Evolutionary conservation across 2,888 invertebrate genomes (phyloP).

Genomic region (Cataglyphis altisquamis): DNA sequence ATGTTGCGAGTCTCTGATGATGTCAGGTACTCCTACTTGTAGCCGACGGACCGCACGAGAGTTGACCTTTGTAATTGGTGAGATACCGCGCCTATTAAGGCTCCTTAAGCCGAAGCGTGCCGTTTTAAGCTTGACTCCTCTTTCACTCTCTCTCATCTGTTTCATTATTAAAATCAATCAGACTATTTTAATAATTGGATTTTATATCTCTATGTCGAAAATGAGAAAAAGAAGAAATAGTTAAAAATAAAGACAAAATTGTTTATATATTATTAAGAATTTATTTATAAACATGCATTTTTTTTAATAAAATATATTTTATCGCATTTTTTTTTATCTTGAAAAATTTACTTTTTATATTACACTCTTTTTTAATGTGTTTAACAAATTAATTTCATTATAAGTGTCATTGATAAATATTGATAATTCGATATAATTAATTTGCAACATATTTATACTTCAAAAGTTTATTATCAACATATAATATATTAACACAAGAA

Average conservation of each 20-base stretch:
- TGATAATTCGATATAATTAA: neutral
- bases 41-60: conserved; percentile 11
- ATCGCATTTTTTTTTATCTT: neutral
- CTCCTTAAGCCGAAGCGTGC: conserved; percentile 3
- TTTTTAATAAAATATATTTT: neutral
- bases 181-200: neutral
- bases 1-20: conserved; percentile 25
- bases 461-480: neutral
- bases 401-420: neutral
- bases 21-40: conserved; percentile 29
- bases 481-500: conserved; percentile 4
- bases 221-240: neutral
- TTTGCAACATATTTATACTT: neutral
- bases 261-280: neutral
- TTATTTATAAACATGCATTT: neutral
- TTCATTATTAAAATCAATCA: conserved; percentile 30
- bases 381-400: neutral
- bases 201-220: neutral
- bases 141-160: conserved; percentile 10
- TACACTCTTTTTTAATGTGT: neutral
- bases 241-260: neutral
- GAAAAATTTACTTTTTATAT: neutral
- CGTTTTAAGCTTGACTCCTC: conserved; percentile 13
- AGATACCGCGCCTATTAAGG: conserved; percentile 48
- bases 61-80: conserved; percentile 47